Evolutionary conservation across 2,888 invertebrate species (phyloP), one percentile per base, ranked within the genome.

Genomic region (Acleris cristana): DNA sequence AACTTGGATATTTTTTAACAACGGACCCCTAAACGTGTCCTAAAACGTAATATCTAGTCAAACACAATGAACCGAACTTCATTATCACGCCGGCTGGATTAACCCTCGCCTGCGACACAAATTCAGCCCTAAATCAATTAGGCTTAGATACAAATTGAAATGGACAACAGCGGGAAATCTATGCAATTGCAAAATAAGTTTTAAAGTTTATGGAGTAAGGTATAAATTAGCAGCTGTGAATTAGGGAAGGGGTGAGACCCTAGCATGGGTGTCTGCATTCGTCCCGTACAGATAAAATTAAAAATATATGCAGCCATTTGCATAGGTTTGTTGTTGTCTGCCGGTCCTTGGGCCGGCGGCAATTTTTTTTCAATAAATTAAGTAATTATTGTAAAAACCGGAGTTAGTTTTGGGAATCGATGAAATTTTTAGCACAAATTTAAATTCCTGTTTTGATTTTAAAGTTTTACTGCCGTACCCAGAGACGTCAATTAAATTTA

Each of bases 201-300:
- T 14, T 66, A 61, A 51, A 6, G 0, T 21, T 14, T 14, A 21
- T 16, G 14, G 3, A 12, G 55, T 72, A 74, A 67, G 65, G 73
- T 71, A 64, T 34, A 64, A 71, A 74, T 73, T 72, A 3, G 51
- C 40, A 70, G 51, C 26, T 3, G 10, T 14, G 12, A 40, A 23
- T 7, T 4, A n/a, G 10, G 7, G 40, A 75, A 84, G 82, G 87
- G 87, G 85, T 83, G 81, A 73, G 70, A 74, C 85, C 87, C 84
- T 80, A 81, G 79, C 82, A 77, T 78, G 75, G 76, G 76, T 73
- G 73, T 77, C 74, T 79, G 78, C 76, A 74, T 66, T 73, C 79
- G 79, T 78, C 79, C 75, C 75, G 76, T 76, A 71, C 75, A 78
- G 79, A 83, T 81, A 75, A 80, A 83, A 86, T 86, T 88, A 84